These are phyloP conservation scores for Drosophila lacertosa DNA, from an alignment of 1,140 invertebrate species.

Conservation along the genomic window DNA sequence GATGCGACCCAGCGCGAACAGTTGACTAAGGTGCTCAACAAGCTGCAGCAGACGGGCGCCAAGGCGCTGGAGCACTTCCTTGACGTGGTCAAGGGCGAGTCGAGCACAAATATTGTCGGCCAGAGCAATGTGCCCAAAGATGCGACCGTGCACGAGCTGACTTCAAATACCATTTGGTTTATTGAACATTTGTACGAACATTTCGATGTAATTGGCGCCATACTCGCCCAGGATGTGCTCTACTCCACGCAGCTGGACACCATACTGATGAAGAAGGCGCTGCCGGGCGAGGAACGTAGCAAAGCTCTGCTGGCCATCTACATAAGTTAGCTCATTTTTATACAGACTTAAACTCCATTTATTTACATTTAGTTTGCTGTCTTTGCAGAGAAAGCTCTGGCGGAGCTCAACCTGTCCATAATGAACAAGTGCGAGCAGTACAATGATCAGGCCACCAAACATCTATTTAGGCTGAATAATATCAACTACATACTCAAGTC, in stretches of 20 bases:
- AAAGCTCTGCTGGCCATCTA: slow-evolving; percentile 90
- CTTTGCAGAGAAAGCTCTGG: slow-evolving; percentile 91
- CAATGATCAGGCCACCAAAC: slow-evolving; percentile 91
- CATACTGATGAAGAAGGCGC: slow-evolving; percentile 84
- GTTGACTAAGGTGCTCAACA: slow-evolving; percentile 90
- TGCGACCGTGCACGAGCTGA: slow-evolving; percentile 98
- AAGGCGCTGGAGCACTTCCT: slow-evolving; percentile 97
- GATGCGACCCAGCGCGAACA: slow-evolving; percentile 89
- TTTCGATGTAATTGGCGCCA: slow-evolving; percentile 89
- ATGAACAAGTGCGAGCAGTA: slow-evolving; percentile 94
- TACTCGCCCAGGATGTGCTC: slow-evolving; percentile 87
- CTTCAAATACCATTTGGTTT: slow-evolving; percentile 95
- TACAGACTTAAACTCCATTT: not conserved
- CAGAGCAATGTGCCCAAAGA: slow-evolving; percentile 90
- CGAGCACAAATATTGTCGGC: slow-evolving; percentile 88
- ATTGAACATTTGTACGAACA: slow-evolving; percentile 93
- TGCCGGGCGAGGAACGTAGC: slow-evolving; percentile 85
- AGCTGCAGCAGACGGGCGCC: slow-evolving; percentile 90
- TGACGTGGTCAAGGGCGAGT: slow-evolving; percentile 94
- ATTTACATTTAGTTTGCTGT: not conserved
- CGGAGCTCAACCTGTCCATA: slow-evolving; percentile 92
- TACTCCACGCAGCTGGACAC: slow-evolving; percentile 85
- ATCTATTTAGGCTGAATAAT: slow-evolving; percentile 93
- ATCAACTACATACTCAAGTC: slow-evolving; percentile 97
- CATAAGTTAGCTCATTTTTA: slow-evolving; percentile 86